Evolutionary conservation across 1,140 invertebrate genomes (phyloP), one percentile per base, ranked within the genome.

Genomic region (Bombus difficillimus): DNA sequence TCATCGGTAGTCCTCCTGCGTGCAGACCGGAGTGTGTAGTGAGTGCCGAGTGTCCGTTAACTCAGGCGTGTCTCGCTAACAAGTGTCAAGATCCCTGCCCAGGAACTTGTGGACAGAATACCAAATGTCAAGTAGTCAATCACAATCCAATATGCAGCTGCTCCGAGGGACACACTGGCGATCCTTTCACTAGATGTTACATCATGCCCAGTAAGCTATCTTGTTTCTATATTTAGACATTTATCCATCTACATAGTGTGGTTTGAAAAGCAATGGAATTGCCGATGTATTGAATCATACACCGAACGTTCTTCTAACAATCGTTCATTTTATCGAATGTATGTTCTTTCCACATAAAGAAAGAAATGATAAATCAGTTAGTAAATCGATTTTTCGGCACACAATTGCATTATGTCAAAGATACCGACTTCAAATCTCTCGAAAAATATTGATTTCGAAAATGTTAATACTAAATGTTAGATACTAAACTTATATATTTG

Each of bases 151-250:
- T 97, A 75, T 97, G 97, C 91, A 96, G 95, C 41, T 97, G 97
- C 92, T 95, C 96, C 86, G 96, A 96, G 90, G 96, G 96, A 92
- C 96, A 96, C 88, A 98, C 97, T 15, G 98, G 97, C 84, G 97
- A 98, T 96, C 97, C 97, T 68, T 97, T 97, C 92, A 96, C 96
- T 53, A 96, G 96, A 90, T 98, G 97, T 92, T 95, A 96, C 82
- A 94, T 94, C 57, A 93, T 95, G 91, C 95, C 96, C 95, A 96
- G 97, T 97, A 96, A 96, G 88, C 83, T 66, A 71, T 71, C 10
- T 69, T 10, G 12, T 15, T 39, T 34, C 47, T 57, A 22, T 22
- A 9, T 13, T 32, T 39, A 18, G 4, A n/a, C 2, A 37, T 62
- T 41, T 41, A 69, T 4, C 1, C 28, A 28, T 22, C 6, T 8